phyloP scores from a whole-genome alignment of 2,113 vertebrate species.

The Engystomops pustulosus region DNA sequence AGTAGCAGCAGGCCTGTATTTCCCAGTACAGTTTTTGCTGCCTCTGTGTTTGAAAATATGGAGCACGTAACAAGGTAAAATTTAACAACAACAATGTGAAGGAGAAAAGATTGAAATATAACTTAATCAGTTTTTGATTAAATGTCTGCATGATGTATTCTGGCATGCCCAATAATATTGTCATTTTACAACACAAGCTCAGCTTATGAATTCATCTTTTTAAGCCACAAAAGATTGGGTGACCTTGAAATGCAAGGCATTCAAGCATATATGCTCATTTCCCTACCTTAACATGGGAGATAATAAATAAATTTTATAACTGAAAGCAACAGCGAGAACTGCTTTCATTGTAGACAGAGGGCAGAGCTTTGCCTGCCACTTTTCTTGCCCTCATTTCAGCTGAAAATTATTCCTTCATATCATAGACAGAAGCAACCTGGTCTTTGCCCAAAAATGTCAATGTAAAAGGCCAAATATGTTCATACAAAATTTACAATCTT shows the following conservation, averaged over 20 bases:
- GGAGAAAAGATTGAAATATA: conserved; percentile 46
- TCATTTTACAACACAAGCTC: conserved; percentile 47
- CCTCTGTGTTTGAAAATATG: conserved; percentile 16
- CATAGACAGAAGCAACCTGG: background rate
- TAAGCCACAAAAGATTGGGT: conserved; percentile 39
- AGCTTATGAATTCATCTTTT: conserved; percentile 48
- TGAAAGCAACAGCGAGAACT: conserved; percentile 35
- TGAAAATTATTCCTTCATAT: background rate
- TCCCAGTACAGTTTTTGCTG: conserved; percentile 6
- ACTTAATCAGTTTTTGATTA: conserved; percentile 54
- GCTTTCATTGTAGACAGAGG: conserved; percentile 36
- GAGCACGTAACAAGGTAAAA: conserved; percentile 26
- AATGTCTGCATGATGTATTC: conserved; percentile 47
- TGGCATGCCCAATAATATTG: conserved; percentile 49
- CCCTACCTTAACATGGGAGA: conserved; percentile 42
- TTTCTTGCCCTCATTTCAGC: conserved; percentile 8
- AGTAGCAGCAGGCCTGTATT: background rate
- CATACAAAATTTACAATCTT: background rate
- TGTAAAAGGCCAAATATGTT: background rate
- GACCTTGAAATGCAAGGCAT: conserved; percentile 47
- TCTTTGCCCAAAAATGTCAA: background rate
- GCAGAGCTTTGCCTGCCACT: background rate
- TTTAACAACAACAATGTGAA: conserved; percentile 40
- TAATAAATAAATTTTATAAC: conserved; percentile 49
- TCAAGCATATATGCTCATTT: conserved; percentile 50